Evolutionary conservation across 2,888 invertebrate species (phyloP).

Genomic region (Theretra japonica): DNA sequence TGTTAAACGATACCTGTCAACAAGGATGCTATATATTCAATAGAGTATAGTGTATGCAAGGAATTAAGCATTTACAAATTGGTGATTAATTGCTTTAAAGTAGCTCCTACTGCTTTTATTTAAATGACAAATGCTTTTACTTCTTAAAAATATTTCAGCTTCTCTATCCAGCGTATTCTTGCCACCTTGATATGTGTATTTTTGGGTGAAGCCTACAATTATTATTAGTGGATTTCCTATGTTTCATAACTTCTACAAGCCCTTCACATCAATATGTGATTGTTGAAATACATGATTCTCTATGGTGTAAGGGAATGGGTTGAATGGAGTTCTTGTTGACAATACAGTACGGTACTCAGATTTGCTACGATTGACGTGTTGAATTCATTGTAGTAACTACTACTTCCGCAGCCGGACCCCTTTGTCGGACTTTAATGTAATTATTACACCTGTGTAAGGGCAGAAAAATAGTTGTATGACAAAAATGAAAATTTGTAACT

Average conservation of each 20-base stretch:
- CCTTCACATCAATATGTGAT: background rate
- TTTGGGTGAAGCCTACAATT: no score
- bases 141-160: no score
- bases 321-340: conserved; percentile 20
- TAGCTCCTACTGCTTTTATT: no score
- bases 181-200: no score
- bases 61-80: no score
- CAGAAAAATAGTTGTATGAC: conserved; percentile 47
- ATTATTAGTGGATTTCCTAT: no score
- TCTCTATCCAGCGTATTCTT: no score
- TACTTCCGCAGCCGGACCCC: conserved; percentile 55
- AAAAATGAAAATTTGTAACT: background rate
- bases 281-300: conserved; percentile 24
- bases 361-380: conserved; percentile 32
- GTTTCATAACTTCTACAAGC: no score
- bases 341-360: conserved; percentile 23
- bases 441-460: conserved; percentile 65
- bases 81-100: no score
- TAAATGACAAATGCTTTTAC: no score
- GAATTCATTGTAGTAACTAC: conserved; percentile 39
- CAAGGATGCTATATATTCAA: background rate
- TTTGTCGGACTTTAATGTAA: conserved; percentile 55
- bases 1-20: background rate
- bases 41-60: no score
- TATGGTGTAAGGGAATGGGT: conserved; percentile 24